Base-by-base conservation (phyloP, 2,888 invertebrate species). In the Epistrophe grossulariae region DNA sequence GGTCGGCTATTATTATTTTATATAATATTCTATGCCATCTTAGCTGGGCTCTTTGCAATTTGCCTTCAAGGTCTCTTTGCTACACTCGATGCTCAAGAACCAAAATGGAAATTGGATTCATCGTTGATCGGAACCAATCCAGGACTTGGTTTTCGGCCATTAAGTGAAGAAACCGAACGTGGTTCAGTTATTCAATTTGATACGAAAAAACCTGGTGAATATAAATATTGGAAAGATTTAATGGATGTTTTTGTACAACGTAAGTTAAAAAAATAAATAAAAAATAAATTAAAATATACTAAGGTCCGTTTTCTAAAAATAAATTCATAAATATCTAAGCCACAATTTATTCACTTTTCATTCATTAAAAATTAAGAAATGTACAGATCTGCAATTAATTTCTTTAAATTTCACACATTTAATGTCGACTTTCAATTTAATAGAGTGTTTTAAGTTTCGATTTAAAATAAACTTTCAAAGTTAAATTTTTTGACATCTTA, bases 1-100 rank as follows among this genome's bases (percentile, higher is more conserved):
- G 98, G 95, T 85, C 96, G 97, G 92, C 95, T 98, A 84, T 91
- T 96, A 28, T 88, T 96, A 0, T 99, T 99, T 94, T 99, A 99
- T 94, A 88, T 95, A 59, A 94, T 98, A 88, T 99, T 99, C 94
- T 99, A 98, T 94, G 94, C 95, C 64, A 95, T 95, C 79, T 94
- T 99, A 91, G 96, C 96, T 17, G 95, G 96, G 9, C 94, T 99
- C 90, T 99, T 98, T 93, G 95, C 96, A 0, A 95, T 97, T 71
- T 98, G 98, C 93, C 95, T 98, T 95, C 95, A 96, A 83, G 96
- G 96, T 1, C 94, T 99, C 89, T 94, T 97, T 90, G 93, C 95
- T 57, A 95, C 96, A 0, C 91, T 98, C 83, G 94, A 95, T 88
- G 92, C 94, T 1, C 92, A 94, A n/a, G 94, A 94, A 88, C 99